Percentiles rank a stretch among this genome's conserved stretches.
Conservation (phyloP, 92 coral and sea anemone species). For the Bergia puertoricense region DNA sequence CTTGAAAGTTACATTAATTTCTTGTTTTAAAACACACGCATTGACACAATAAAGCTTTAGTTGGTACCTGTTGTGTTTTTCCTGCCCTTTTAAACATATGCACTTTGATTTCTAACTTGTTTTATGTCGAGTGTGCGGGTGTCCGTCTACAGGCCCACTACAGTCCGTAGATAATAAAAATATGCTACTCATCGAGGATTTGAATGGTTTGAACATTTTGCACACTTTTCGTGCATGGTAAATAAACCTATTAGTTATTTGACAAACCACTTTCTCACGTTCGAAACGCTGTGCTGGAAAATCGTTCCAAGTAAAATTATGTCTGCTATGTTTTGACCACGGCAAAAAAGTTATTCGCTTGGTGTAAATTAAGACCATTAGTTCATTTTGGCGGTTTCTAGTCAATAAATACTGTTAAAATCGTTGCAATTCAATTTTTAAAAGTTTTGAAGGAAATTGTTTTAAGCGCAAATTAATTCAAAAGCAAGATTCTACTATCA, state of each 20-base stretch:
- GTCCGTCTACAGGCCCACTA: not conserved
- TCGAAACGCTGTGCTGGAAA: too few species aligned
- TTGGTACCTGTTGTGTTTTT: not conserved
- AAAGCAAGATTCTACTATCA: not conserved
- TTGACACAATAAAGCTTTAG: too few species aligned
- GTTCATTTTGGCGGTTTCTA: not conserved
- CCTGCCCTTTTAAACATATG: not conserved
- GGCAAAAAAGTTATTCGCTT: too few species aligned
- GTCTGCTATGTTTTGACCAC: too few species aligned
- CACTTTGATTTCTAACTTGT: not conserved
- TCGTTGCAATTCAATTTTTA: not conserved
- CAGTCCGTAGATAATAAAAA: not conserved
- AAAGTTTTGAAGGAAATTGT: not conserved
- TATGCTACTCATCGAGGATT: too few species aligned
- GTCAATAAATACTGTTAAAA: not conserved
- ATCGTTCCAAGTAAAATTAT: too few species aligned
- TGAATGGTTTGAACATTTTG: too few species aligned
- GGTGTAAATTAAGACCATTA: not conserved
- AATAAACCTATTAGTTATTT: too few species aligned
- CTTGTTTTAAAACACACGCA: too few species aligned
- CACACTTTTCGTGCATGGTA: too few species aligned
- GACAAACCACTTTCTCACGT: too few species aligned
- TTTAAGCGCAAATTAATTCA: not conserved
- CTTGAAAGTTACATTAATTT: not conserved
- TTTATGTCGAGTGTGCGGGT: not conserved